These are phyloP conservation scores for Dryomyza anilis DNA, from an alignment of 2,888 invertebrate genomes.

Conservation along the genomic window DNA sequence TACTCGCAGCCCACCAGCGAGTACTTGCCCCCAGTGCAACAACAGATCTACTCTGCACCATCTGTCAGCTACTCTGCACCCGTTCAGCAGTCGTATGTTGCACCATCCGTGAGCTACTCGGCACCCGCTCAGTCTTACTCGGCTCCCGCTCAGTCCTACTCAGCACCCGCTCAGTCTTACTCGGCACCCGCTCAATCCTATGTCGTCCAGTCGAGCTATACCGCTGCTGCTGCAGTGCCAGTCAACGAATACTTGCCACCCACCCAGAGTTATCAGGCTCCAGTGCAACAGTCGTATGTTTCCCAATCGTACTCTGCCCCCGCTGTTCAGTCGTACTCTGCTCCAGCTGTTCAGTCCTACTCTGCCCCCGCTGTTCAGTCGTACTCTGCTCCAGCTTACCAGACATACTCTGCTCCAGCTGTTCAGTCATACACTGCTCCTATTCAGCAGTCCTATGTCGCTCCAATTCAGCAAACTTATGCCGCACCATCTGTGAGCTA, in stretches of 20 bases:
- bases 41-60: conserved; percentile 16
- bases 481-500: conserved; percentile 29
- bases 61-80: conserved; percentile 16
- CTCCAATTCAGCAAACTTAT: conserved; percentile 33
- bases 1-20: conserved; percentile 41
- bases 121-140: conserved; percentile 29
- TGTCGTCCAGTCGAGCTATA: background rate
- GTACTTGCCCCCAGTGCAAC: conserved; percentile 47
- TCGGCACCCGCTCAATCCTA: conserved; percentile 36
- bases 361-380: conserved; percentile 18
- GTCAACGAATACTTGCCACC: background rate
- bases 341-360: conserved; percentile 18
- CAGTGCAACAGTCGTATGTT: conserved; percentile 23
- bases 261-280: conserved; percentile 2
- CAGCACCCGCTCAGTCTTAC: conserved; percentile 37
- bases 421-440: conserved; percentile 18
- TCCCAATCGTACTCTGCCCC: conserved; percentile 33
- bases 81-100: conserved; percentile 19
- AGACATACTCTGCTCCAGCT: conserved; percentile 18
- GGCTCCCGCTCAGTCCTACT: conserved; percentile 30
- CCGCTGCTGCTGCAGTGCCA: conserved; percentile 17
- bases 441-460: conserved; percentile 36
- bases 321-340: conserved; percentile 33
- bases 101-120: conserved; percentile 35
- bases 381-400: conserved; percentile 13